phyloP scores from a whole-genome alignment of 2,888 invertebrate genomes.

The Drosophila limbata region DNA sequence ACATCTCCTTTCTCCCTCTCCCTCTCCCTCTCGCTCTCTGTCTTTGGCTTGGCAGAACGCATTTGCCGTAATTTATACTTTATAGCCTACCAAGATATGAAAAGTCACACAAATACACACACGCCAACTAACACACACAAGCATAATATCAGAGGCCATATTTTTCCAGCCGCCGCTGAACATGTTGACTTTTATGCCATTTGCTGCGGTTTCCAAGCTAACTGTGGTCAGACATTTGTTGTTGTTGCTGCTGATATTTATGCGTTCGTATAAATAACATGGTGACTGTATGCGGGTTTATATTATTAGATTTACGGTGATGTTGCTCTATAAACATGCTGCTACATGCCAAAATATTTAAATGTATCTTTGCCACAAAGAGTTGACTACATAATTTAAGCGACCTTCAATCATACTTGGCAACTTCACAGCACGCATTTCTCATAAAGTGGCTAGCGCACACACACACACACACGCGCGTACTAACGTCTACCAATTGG shows the following conservation, averaged over 20 bases:
- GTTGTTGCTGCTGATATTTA: constrained; percentile 63
- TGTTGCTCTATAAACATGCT: constrained; percentile 66
- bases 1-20: neutral
- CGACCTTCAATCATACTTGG: constrained; percentile 62
- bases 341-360: constrained; percentile 66
- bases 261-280: constrained; percentile 75
- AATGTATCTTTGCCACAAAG: constrained; percentile 66
- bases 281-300: constrained; percentile 64
- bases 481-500: constrained; percentile 54
- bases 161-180: constrained; percentile 69
- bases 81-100: constrained; percentile 78
- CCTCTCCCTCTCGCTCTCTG: constrained; percentile 22
- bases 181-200: constrained; percentile 81
- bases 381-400: constrained; percentile 73
- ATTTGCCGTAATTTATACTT: constrained; percentile 81
- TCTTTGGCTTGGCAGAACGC: constrained; percentile 55
- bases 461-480: neutral
- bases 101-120: constrained; percentile 64
- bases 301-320: constrained; percentile 75
- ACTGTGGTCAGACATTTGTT: constrained; percentile 69
- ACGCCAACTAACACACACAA: constrained; percentile 12
- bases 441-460: constrained; percentile 33
- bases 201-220: constrained; percentile 74
- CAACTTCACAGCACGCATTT: constrained; percentile 55
- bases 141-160: constrained; percentile 60